Percentiles rank a stretch among this genome's conserved stretches.
Evolutionary conservation across 2,888 invertebrate genomes (phyloP).

Genomic region (Lissonota sp.): DNA sequence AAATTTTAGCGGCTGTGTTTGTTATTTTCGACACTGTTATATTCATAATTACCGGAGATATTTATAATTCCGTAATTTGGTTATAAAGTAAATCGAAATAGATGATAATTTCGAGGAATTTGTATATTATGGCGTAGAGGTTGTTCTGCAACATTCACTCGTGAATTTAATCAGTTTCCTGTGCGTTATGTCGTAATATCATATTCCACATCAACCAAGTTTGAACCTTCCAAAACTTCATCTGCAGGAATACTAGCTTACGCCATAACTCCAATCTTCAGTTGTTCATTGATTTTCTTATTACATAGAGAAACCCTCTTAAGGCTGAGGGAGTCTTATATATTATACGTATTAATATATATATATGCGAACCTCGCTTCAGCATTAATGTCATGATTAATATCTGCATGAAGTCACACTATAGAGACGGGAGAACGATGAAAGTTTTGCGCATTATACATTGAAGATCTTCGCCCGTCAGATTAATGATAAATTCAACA

Average conservation of each 20-base stretch:
- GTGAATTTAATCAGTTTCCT: no score
- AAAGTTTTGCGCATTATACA: constrained; percentile 5
- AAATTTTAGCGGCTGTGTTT: no score
- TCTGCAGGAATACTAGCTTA: not conserved
- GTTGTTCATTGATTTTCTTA: constrained; percentile 19
- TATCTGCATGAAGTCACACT: constrained; percentile 25
- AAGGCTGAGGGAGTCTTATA: not conserved
- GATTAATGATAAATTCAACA: not conserved
- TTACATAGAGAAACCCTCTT: not conserved
- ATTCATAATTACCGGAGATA: no score
- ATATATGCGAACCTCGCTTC: constrained; percentile 19
- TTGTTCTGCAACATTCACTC: no score
- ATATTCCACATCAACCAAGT: no score
- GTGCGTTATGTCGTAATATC: no score
- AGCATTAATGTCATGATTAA: constrained; percentile 49
- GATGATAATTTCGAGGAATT: no score
- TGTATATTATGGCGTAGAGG: no score
- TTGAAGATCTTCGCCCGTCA: not conserved
- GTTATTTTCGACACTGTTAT: no score
- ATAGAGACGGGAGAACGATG: not conserved
- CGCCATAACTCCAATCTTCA: constrained; percentile 4
- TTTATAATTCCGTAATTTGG: no score
- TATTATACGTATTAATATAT: no score
- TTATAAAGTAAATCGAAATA: no score
- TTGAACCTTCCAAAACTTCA: not conserved